Percentiles rank a stretch among this genome's conserved stretches.
Evolutionary conservation across 1,140 invertebrate species (phyloP).

Genomic region (Drosophila ercepeae): DNA sequence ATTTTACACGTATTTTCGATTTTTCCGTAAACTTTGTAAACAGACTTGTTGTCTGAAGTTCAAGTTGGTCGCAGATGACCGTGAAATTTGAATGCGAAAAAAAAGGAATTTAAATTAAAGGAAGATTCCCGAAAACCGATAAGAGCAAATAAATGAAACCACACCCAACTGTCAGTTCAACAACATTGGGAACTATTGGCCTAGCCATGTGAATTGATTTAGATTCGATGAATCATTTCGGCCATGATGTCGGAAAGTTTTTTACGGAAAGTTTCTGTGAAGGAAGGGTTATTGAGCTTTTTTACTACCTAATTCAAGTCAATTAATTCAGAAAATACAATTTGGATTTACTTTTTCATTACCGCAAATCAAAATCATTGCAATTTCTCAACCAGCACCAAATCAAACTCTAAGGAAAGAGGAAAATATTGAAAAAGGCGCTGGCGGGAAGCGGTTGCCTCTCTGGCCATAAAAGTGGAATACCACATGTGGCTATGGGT

Average conservation of each 20-base stretch:
- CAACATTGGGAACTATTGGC: conserved; percentile 12
- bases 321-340: neutral
- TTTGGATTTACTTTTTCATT: conserved; percentile 7
- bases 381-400: conserved; percentile 49
- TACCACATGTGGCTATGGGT: conserved; percentile 59
- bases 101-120: conserved; percentile 42
- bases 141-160: conserved; percentile 24
- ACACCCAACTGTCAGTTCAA: conserved; percentile 26
- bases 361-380: conserved; percentile 31
- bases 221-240: conserved; percentile 12
- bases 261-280: neutral
- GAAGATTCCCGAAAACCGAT: conserved; percentile 35
- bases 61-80: conserved; percentile 62
- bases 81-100: conserved; percentile 54
- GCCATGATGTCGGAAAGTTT: neutral
- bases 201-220: conserved; percentile 9
- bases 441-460: conserved; percentile 39
- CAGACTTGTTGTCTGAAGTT: conserved; percentile 50
- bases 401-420: conserved; percentile 29
- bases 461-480: conserved; percentile 37
- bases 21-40: conserved; percentile 41
- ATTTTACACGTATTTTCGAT: conserved; percentile 70
- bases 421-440: conserved; percentile 32
- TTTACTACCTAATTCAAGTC: neutral
- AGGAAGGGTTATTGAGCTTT: neutral